phyloP scores from a whole-genome alignment of 2,888 invertebrate species.

The Acleris holmiana region DNA sequence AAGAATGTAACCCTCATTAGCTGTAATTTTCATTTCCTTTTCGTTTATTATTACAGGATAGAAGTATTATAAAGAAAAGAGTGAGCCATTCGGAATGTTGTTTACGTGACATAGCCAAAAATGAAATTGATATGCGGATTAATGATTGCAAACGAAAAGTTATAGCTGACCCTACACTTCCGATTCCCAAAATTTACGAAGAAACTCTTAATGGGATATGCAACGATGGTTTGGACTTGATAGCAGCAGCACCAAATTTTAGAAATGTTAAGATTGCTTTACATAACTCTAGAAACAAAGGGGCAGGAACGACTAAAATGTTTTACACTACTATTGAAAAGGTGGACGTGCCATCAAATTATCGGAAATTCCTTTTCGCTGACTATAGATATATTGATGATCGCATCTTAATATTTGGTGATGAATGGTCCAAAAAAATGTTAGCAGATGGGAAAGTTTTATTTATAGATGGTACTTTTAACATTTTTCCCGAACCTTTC shows the following conservation, averaged over 20 bases:
- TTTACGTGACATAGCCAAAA: too few relatives aligned
- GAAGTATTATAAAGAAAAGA: too few relatives aligned
- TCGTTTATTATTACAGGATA: too few relatives aligned
- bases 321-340: constrained; percentile 5
- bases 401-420: neutral
- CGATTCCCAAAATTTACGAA: too few relatives aligned
- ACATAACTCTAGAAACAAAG: constrained; percentile 11
- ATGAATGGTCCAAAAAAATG: neutral
- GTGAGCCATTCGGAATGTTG: too few relatives aligned
- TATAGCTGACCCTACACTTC: too few relatives aligned
- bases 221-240: too few relatives aligned
- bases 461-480: constrained; percentile 5
- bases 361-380: constrained; percentile 3
- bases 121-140: too few relatives aligned
- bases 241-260: neutral
- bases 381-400: neutral
- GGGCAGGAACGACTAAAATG: constrained; percentile 11
- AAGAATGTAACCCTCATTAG: too few relatives aligned
- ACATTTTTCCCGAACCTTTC: constrained; percentile 11
- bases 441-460: constrained; percentile 6
- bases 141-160: too few relatives aligned
- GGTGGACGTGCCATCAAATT: neutral
- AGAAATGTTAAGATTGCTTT: constrained; percentile 9
- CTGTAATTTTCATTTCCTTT: too few relatives aligned
- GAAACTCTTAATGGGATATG: too few relatives aligned